Percentiles rank a stretch among this genome's conserved stretches.
phyloP scores from a whole-genome alignment of 2,888 invertebrate species.

The Blomia tropicalis region DNA sequence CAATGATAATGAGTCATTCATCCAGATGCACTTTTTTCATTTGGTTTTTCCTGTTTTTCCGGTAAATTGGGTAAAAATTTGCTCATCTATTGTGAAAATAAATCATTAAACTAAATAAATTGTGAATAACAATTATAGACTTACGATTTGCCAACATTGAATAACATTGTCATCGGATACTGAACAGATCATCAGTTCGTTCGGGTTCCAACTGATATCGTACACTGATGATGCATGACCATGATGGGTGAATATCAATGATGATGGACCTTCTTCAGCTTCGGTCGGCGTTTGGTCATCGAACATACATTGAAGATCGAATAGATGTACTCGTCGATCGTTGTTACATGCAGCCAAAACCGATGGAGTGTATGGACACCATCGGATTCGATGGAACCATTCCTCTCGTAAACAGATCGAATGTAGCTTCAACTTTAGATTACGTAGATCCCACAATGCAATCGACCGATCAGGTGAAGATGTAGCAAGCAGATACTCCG shows the following conservation, averaged over 20 bases:
- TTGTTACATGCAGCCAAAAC: not conserved
- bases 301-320: not conserved
- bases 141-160: constrained; percentile 10
- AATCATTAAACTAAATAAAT: not conserved
- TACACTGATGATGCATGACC: constrained; percentile 3
- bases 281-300: not conserved
- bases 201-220: constrained; percentile 5
- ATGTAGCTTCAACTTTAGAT: constrained; percentile 2
- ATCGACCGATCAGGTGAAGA: constrained; percentile 9
- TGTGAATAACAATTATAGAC: not conserved
- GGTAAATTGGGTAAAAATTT: not conserved
- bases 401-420: constrained; percentile 4
- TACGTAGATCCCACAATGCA: constrained; percentile 5
- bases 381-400: not conserved
- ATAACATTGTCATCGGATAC: constrained; percentile 12
- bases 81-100: not conserved
- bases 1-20: no score
- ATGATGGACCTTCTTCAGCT: not conserved
- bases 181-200: constrained; percentile 10
- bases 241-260: not conserved
- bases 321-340: constrained; percentile 4
- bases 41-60: no score
- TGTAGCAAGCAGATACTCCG: constrained; percentile 4
- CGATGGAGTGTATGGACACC: not conserved
- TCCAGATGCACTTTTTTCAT: no score